These are phyloP conservation scores for Platycheirus albimanus DNA, from an alignment of 2,888 invertebrate genomes.

Conservation along the genomic window DNA sequence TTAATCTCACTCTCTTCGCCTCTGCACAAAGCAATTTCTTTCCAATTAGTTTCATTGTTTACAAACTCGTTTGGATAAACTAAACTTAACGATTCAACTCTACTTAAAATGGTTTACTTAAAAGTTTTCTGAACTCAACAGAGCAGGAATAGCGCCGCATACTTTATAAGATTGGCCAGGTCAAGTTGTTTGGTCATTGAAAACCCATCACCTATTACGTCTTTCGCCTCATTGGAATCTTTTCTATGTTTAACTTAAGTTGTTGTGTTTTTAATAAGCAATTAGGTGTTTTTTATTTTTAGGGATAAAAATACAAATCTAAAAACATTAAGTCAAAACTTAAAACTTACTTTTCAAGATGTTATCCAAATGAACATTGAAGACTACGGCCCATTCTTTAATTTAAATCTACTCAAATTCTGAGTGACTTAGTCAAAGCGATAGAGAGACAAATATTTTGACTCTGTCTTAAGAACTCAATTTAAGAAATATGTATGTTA, in stretches of 20 bases:
- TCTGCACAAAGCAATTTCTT: constrained; percentile 26
- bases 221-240: constrained; percentile 32
- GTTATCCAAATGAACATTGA: no score
- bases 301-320: background rate
- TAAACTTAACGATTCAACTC: constrained; percentile 29
- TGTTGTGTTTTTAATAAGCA: constrained; percentile 57
- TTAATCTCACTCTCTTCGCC: constrained; percentile 9
- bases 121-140: constrained; percentile 6
- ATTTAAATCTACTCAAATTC: no score
- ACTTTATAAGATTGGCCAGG: constrained; percentile 7
- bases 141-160: background rate
- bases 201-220: constrained; percentile 25
- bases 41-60: constrained; percentile 53
- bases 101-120: background rate
- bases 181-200: constrained; percentile 5
- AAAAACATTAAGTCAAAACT: no score
- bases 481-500: no score
- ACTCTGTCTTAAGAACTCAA: no score
- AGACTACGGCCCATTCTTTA: no score
- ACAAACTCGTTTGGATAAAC: constrained; percentile 39
- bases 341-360: no score
- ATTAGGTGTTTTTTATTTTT: constrained; percentile 21
- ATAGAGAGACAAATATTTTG: no score
- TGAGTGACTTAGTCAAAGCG: no score
- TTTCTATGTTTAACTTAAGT: no score